Percentiles rank a stretch among this genome's conserved stretches.
phyloP scores from a whole-genome alignment of 2,797 vertebrate species.

The Natrix natrix region DNA sequence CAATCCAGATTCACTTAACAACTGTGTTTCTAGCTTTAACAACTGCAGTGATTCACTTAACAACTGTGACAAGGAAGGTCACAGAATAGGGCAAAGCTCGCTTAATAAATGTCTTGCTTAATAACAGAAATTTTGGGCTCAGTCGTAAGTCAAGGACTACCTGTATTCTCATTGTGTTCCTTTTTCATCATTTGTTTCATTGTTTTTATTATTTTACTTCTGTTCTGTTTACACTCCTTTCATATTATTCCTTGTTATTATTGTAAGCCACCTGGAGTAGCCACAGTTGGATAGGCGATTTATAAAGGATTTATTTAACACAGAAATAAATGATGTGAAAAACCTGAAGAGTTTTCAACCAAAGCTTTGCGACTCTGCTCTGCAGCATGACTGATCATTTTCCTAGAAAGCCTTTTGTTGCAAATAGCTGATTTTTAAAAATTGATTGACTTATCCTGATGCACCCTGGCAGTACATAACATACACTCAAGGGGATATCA shows the following conservation, averaged over 20 bases:
- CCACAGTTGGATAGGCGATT: too few relatives aligned
- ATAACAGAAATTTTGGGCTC: too few relatives aligned
- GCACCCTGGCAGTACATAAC: neutral
- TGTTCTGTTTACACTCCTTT: neutral
- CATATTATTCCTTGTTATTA: neutral
- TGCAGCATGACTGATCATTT: constrained; percentile 16
- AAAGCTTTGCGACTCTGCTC: constrained; percentile 29
- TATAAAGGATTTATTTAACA: neutral
- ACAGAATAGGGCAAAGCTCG: too few relatives aligned
- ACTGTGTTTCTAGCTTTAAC: too few relatives aligned
- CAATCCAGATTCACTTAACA: too few relatives aligned
- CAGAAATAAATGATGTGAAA: constrained; percentile 41
- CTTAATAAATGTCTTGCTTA: too few relatives aligned
- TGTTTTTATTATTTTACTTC: neutral
- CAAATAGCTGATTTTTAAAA: constrained; percentile 14
- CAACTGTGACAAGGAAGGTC: too few relatives aligned
- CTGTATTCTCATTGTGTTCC: neutral
- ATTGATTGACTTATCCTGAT: constrained; percentile 25
- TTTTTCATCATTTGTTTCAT: neutral
- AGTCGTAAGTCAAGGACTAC: too few relatives aligned
- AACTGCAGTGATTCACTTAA: too few relatives aligned
- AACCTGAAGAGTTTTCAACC: constrained; percentile 29
- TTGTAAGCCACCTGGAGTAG: neutral
- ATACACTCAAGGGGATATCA: neutral
- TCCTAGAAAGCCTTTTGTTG: constrained; percentile 20